A percentile compares a stretch with the other conserved stretches of the same genome.
These are phyloP conservation scores for Umimayanthus chanpuru DNA, from an alignment of 92 coral and sea anemone species.

Conservation along the genomic window DNA sequence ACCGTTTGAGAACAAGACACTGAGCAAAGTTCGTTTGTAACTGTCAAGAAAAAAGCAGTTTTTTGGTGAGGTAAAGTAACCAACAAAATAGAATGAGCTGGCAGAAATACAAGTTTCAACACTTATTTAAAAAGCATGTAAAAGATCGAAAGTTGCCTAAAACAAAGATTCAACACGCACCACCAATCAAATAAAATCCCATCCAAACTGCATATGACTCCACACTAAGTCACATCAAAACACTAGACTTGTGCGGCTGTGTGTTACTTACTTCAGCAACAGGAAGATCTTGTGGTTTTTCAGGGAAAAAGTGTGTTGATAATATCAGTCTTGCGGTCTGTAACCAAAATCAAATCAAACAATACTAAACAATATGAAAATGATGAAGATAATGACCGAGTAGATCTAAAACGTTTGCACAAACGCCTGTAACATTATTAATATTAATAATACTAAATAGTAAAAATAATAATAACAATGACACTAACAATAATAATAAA, in stretches of 20 bases:
- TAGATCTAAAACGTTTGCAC: no score
- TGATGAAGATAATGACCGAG: no score
- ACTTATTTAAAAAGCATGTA: background rate
- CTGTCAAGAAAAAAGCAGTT: constrained; percentile 46
- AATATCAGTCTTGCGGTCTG: constrained; percentile 87
- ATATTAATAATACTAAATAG: no score
- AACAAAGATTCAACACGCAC: background rate
- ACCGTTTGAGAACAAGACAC: constrained; percentile 89
- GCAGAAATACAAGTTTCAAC: background rate
- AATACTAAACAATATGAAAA: background rate
- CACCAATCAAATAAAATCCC: background rate
- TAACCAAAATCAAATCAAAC: background rate
- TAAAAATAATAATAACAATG: no score
- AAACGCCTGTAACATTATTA: no score
- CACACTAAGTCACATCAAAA: background rate
- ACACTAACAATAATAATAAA: no score
- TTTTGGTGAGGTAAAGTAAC: background rate
- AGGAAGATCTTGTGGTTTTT: constrained; percentile 95
- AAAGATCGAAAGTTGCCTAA: background rate
- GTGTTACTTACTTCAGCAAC: constrained; percentile 73
- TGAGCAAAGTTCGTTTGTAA: constrained; percentile 79
- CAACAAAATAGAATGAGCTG: no score
- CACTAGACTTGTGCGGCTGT: no score
- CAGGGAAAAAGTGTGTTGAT: constrained; percentile 87
- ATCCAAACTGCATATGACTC: background rate